Evolutionary conservation across 2,113 vertebrate species (phyloP), one percentile per base, ranked within the genome.

Genomic region (Labeo rohita): DNA sequence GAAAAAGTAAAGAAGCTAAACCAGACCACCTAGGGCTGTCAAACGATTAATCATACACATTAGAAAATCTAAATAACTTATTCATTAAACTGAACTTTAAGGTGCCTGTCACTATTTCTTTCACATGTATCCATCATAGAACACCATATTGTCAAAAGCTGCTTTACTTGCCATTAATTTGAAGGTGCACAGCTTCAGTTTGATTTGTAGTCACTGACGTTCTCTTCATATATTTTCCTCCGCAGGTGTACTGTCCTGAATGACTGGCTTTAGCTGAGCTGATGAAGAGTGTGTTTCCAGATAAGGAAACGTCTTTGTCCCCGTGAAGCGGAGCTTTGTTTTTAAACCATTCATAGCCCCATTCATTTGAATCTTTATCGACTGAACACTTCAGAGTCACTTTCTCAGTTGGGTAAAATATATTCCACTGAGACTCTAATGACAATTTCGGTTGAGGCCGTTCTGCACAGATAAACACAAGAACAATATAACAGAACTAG

Each of bases 311-410:
- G 2, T 61, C 54, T 10, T n/a, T 0, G 0, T 49, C 2, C 12
- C 4, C 3, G 13, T 1, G 13, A 52, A 49, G 0, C 13, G 0
- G 0, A 49, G 2, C 0, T 36, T 4, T 0, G 0, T 68, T 21
- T 82, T 0, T 68, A 18, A 49, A 82, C 80, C 80, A 83, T 34
- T 68, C 65, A 39, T 52, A 70, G 28, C 0, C 15, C 80, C 80
- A 83, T 18, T 70, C 16, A 4, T 18, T 36, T 8, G 80, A 7
- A 50, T 7, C n/a, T 12, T 11, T 15, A 50, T 39, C 1, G 0
- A 83, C 11, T 13, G n/a, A 50, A 83, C 80, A 83, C 49, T 36
- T 83, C 23, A 83, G 28, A 70, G 10, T 70, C 8, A 83, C 28
- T 36, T 54, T 70, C 52, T 83, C 80, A 39, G 1, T 50, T 36